A percentile compares a stretch with the other conserved stretches of the same genome.
These are phyloP conservation scores for Daktulosphaira vitifoliae DNA, from an alignment of 1,140 invertebrate species.

Conservation along the genomic window DNA sequence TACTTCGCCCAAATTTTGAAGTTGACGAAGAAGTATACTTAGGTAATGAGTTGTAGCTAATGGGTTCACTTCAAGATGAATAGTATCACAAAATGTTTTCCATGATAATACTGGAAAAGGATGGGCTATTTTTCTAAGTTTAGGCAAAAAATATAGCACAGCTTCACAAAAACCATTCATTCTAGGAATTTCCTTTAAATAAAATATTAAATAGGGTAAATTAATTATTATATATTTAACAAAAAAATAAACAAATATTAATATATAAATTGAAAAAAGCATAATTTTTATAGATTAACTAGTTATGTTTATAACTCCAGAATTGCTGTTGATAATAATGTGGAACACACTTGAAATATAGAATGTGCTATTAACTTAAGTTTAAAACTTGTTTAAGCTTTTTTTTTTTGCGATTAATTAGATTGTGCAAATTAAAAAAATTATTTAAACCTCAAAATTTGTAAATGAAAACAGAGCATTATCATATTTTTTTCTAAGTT, in stretches of 20 bases:
- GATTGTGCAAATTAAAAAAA: no score
- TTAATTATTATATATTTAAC: no score
- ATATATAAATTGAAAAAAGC: no score
- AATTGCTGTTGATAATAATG: no score
- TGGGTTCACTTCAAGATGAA: conserved; percentile 58
- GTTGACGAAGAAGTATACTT: conserved; percentile 56
- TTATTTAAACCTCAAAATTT: conserved; percentile 18
- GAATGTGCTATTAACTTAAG: no score
- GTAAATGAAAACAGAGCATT: conserved; percentile 11
- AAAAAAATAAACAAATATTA: no score
- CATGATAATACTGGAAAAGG: conserved; percentile 61
- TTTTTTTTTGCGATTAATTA: no score
- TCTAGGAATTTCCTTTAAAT: conserved; percentile 48
- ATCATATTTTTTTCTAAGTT: conserved; percentile 27
- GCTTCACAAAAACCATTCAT: conserved; percentile 57
- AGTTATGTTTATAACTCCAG: no score
- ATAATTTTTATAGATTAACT: no score
- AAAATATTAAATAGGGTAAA: no score
- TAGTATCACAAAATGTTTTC: conserved; percentile 54
- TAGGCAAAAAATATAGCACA: conserved; percentile 49
- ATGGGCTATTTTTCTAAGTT: conserved; percentile 47
- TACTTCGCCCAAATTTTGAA: conserved; percentile 62
- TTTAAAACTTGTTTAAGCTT: no score
- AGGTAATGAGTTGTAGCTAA: conserved; percentile 60
- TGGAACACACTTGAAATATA: no score